These are phyloP conservation scores for Anoplolepis gracilipes DNA, from an alignment of 1,140 invertebrate species.

Conservation along the genomic window DNA sequence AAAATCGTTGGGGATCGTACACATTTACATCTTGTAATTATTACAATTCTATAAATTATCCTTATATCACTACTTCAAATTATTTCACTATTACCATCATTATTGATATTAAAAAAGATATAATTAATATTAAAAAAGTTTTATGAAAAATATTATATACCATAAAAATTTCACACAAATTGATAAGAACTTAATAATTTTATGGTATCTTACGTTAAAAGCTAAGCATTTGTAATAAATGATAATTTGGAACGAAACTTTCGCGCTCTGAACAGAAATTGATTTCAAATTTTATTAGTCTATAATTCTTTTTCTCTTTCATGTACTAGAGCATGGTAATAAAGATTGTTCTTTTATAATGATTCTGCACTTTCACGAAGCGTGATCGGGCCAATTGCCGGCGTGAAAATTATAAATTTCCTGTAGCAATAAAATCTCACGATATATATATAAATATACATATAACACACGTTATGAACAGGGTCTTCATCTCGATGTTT, in stretches of 20 bases:
- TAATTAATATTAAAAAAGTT: not conserved
- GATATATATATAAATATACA: not conserved
- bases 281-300: not conserved
- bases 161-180: not conserved
- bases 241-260: not conserved
- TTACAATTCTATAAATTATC: not conserved
- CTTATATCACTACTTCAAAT: no score
- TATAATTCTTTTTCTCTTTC: not conserved
- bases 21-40: constrained; percentile 1
- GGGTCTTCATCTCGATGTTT: constrained; percentile 6
- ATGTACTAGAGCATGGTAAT: not conserved
- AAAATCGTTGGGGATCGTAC: not conserved
- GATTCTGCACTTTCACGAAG: not conserved
- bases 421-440: not conserved
- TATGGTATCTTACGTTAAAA: not conserved
- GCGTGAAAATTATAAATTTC: constrained; percentile 20
- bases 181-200: not conserved
- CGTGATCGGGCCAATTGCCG: not conserved
- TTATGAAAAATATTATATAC: not conserved
- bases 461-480: not conserved
- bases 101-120: no score
- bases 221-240: not conserved
- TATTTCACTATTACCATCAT: not conserved
- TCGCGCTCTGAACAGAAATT: not conserved
- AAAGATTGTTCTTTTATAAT: not conserved